Evolutionary conservation across 1,140 invertebrate species (phyloP), one percentile per base, ranked within the genome.

Genomic region (Atta cephalotes): DNA sequence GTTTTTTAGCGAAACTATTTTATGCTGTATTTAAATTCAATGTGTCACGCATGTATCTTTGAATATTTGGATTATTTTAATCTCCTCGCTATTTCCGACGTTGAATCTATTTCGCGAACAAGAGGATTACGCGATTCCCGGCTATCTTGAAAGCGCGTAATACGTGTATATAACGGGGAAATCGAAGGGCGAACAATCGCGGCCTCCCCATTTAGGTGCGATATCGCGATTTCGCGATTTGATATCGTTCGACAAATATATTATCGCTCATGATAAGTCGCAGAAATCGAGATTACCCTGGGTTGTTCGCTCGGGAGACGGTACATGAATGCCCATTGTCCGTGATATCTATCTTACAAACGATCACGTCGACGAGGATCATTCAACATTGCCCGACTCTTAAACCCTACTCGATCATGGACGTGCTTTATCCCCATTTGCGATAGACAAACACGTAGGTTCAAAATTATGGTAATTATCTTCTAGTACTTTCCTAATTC

Each of bases 301-400:
- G 18, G 56, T 18, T 49, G 35, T 21, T 53, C 63, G 63, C 31
- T 68, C 51, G 63, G 28, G 56, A 35, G 56, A 31, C 12, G 31
- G 16, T 51, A 72, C 70, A 16, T 76, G 80, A 84, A 76, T 62
- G 80, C 56, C 58, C 80, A 76, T 84, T 84, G 70, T 84, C 70
- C 56, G 80, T 45, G 80, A 76, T 62, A 84, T 84, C 68, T 62
- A 76, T 84, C 80, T 76, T 62, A 62, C 80, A 74, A 65, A 84
- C 80, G 80, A 84, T 84, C 80, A 82, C 56, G 68, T 82, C 70
- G 68, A 76, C 56, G 58, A 84, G 39, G 70, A 82, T 74, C 68
- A 62, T 82, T 74, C 68, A 74, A 51, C 70, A 4, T 14, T 58
- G 68, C 28, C 70, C 56, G 56, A 51, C 66, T 62, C 80, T 82